phyloP scores from a whole-genome alignment of 2,113 vertebrate genomes.

The Myrmophylax atrothorax region DNA sequence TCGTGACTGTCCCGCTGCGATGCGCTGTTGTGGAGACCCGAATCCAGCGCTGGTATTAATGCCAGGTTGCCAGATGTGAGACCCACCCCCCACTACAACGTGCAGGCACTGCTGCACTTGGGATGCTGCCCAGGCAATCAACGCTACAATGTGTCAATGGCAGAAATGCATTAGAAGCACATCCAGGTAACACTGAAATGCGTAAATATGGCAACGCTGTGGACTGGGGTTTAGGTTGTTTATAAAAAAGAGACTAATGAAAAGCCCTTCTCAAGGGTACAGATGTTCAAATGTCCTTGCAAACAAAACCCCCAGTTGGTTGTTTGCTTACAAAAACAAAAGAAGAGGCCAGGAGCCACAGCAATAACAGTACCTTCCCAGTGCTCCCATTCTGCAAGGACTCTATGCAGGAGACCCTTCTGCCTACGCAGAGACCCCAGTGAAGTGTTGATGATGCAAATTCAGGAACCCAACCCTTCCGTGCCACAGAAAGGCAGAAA shows the following conservation, averaged over 20 bases:
- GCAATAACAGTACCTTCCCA: background rate
- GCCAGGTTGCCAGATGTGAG: background rate
- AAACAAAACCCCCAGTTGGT: background rate
- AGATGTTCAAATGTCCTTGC: background rate
- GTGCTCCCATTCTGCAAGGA: background rate
- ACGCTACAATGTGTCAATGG: background rate
- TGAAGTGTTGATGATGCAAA: background rate
- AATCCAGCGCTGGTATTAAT: background rate
- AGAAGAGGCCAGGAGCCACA: background rate
- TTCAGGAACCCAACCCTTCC: background rate
- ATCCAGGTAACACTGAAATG: background rate
- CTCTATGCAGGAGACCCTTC: background rate
- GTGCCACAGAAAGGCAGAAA: background rate
- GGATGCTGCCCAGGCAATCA: background rate
- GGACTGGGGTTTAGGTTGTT: background rate
- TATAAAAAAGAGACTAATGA: background rate
- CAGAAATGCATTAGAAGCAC: background rate
- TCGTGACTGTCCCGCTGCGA: background rate
- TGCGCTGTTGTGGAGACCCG: background rate
- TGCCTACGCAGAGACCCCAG: background rate
- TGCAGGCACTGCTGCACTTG: background rate
- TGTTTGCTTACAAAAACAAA: background rate
- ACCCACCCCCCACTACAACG: rapidly evolving
- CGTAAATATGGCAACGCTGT: background rate
- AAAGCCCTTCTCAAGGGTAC: background rate